phyloP scores from a whole-genome alignment of 2,797 vertebrate genomes.

The Gadopsis bispinosus region DNA sequence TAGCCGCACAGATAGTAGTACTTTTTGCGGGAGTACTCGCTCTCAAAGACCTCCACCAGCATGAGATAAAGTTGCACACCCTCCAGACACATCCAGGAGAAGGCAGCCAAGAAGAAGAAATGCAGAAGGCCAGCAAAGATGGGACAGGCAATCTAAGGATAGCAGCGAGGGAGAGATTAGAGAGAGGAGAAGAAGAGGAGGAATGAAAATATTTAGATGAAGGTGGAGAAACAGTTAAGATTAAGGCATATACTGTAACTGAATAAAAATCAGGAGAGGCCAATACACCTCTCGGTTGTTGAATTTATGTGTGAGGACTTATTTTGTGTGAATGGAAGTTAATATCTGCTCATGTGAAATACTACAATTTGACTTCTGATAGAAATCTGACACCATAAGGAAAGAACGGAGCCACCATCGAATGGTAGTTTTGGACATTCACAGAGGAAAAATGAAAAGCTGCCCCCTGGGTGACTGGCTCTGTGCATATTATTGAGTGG shows the following conservation, averaged over 20 bases:
- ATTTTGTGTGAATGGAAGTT: no score
- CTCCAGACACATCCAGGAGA: conserved; percentile 96
- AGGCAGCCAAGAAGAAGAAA: conserved; percentile 97
- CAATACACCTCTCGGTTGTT: no score
- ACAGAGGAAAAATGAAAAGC: conserved; percentile 47
- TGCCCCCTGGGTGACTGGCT: conserved; percentile 47
- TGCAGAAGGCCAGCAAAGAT: conserved; percentile 95
- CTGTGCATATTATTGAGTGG: conserved; percentile 55
- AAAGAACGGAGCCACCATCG: conserved; percentile 52
- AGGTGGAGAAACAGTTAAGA: conserved; percentile 40
- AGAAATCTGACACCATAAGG: not conserved
- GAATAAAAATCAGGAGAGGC: conserved; percentile 35
- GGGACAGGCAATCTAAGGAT: conserved; percentile 90
- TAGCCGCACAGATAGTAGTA: conserved; percentile 96
- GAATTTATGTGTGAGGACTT: no score
- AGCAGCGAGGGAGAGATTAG: conserved; percentile 27
- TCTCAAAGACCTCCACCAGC: conserved; percentile 96
- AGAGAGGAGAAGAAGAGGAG: conserved; percentile 17
- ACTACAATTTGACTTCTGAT: no score
- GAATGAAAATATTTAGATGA: conserved; percentile 35
- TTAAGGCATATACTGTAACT: conserved; percentile 38
- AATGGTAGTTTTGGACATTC: conserved; percentile 35
- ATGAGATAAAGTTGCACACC: conserved; percentile 96
- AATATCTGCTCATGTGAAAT: no score
- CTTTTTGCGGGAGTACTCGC: conserved; percentile 93